Percentiles rank a stretch among this genome's conserved stretches.
These are phyloP conservation scores for Cyprinodon variegatus DNA, from an alignment of 2,113 vertebrate genomes.

Conservation along the genomic window DNA sequence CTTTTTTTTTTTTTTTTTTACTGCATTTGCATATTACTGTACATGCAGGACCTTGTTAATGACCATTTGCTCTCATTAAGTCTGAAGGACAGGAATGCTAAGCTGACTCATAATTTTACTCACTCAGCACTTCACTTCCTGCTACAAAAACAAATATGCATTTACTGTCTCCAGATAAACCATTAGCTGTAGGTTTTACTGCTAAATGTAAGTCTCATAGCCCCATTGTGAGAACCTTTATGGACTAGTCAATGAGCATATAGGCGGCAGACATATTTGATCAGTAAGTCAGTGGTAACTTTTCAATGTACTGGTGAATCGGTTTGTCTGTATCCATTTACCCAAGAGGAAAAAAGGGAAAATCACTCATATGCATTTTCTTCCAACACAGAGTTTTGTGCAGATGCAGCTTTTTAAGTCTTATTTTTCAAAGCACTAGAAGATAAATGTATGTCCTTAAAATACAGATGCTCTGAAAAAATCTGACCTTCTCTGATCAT, in stretches of 20 bases:
- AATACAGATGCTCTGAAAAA: neutral
- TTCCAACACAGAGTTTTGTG: constrained; percentile 49
- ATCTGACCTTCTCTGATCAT: too few species aligned
- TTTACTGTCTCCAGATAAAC: constrained; percentile 42
- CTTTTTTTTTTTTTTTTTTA: neutral
- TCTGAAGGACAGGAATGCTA: constrained; percentile 27
- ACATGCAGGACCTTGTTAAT: constrained; percentile 20
- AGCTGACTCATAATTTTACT: constrained; percentile 40
- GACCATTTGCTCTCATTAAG: constrained; percentile 38
- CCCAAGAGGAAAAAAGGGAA: constrained; percentile 46
- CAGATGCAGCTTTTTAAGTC: constrained; percentile 14
- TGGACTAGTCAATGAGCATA: constrained; percentile 20
- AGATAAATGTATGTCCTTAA: constrained; percentile 33
- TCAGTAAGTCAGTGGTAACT: constrained; percentile 23
- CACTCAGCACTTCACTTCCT: constrained; percentile 49
- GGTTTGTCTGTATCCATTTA: constrained; percentile 41
- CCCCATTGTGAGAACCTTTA: constrained; percentile 27
- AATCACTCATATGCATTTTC: constrained; percentile 36
- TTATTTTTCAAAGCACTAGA: constrained; percentile 17
- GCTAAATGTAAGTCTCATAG: constrained; percentile 58
- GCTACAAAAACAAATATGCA: constrained; percentile 44
- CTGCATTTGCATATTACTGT: neutral
- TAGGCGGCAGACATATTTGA: constrained; percentile 24
- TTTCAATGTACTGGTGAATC: constrained; percentile 52
- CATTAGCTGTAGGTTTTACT: constrained; percentile 48